phyloP scores from a whole-genome alignment of 2,113 vertebrate genomes.

The Glaucidium brasilianum region DNA sequence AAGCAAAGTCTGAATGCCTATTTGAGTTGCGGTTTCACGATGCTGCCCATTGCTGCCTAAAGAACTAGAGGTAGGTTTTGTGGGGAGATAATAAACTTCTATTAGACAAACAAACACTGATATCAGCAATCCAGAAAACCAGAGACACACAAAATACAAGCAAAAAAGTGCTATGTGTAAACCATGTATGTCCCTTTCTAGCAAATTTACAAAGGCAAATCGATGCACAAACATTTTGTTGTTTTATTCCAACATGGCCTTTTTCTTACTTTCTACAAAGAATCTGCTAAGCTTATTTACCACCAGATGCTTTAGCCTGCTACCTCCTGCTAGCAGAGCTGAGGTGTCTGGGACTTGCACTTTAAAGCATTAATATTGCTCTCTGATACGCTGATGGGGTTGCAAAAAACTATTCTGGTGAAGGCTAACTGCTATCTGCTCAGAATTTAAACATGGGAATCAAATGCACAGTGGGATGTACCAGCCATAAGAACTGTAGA shows the following conservation, averaged over 20 bases:
- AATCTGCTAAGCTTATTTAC: background rate
- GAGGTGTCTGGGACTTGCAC: background rate
- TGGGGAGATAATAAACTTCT: background rate
- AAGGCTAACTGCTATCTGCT: background rate
- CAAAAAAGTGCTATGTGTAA: background rate
- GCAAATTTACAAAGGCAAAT: background rate
- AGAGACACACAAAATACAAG: background rate
- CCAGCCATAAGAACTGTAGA: background rate
- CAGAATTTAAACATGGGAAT: background rate
- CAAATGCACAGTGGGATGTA: background rate
- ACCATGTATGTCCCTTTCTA: background rate
- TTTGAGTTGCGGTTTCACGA: background rate
- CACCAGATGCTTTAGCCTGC: background rate
- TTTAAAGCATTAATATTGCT: slow-evolving; percentile 14
- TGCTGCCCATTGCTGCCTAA: background rate
- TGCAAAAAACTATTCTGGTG: background rate
- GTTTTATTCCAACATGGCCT: background rate
- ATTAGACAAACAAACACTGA: background rate
- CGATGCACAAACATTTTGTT: background rate
- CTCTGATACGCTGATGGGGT: background rate
- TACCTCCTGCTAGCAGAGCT: background rate
- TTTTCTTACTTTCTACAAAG: background rate
- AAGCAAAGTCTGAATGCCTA: accelerated
- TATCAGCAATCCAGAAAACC: background rate
- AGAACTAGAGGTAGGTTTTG: background rate